Percentiles rank a stretch among this genome's conserved stretches.
Evolutionary conservation across 2,797 vertebrate species (phyloP).

Genomic region (Poecilia wingei): DNA sequence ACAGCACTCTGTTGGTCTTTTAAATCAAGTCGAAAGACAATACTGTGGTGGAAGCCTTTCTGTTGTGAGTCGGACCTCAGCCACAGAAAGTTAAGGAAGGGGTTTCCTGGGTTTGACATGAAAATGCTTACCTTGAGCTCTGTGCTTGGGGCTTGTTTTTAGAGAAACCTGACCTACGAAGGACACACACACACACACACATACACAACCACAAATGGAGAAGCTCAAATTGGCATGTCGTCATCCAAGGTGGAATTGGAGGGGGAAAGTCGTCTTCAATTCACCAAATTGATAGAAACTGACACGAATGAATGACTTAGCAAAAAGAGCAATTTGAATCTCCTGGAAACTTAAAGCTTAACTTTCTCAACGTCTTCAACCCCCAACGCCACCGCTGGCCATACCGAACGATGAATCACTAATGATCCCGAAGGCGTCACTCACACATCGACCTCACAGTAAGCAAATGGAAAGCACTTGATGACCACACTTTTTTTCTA

Average conservation of each 20-base stretch:
- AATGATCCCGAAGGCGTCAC: slow-evolving; percentile 45
- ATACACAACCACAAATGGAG: slow-evolving; percentile 78
- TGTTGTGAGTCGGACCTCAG: slow-evolving; percentile 25
- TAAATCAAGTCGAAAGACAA: slow-evolving; percentile 10
- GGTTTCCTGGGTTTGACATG: slow-evolving; percentile 58
- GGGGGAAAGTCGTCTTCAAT: slow-evolving; percentile 23
- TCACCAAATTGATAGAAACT: slow-evolving; percentile 36
- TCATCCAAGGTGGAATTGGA: slow-evolving; percentile 71
- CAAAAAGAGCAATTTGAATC: not conserved
- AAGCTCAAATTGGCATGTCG: slow-evolving; percentile 70
- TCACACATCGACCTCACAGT: slow-evolving; percentile 49
- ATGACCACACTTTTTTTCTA: slow-evolving; percentile 56
- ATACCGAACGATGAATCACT: slow-evolving; percentile 54
- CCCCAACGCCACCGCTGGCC: slow-evolving; percentile 29
- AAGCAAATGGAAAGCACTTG: slow-evolving; percentile 60
- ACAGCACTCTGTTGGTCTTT: slow-evolving; percentile 41
- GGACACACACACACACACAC: slow-evolving; percentile 64
- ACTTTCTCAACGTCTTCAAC: slow-evolving; percentile 27
- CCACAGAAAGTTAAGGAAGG: slow-evolving; percentile 25
- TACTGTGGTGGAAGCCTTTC: not conserved
- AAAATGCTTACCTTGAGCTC: slow-evolving; percentile 78
- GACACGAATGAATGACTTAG: slow-evolving; percentile 59
- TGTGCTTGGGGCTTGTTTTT: slow-evolving; percentile 74
- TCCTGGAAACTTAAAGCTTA: not conserved
- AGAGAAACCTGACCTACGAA: slow-evolving; percentile 80